A percentile compares a stretch with the other conserved stretches of the same genome.
phyloP scores from a whole-genome alignment of 2,888 invertebrate species.

The Mactromeris polynyma region DNA sequence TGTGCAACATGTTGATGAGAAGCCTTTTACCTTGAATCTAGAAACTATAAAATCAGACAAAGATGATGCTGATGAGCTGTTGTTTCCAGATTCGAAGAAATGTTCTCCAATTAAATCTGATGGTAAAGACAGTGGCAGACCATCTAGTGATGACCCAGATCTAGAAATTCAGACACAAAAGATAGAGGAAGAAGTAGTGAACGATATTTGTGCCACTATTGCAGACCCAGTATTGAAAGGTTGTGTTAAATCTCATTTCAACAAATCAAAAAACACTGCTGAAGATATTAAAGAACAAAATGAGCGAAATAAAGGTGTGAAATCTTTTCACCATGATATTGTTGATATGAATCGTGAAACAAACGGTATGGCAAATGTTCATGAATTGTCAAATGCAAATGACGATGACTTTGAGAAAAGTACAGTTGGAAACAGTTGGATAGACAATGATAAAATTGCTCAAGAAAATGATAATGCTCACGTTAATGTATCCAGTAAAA shows the following conservation, averaged over 20 bases:
- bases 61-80: conserved; percentile 24
- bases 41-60: conserved; percentile 54
- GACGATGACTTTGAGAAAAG: background rate
- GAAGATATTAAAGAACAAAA: conserved; percentile 24
- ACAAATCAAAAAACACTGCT: conserved; percentile 56
- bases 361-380: background rate
- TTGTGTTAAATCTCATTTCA: conserved; percentile 78
- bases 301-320: background rate
- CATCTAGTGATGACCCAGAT: conserved; percentile 75
- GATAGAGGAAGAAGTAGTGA: conserved; percentile 74
- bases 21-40: conserved; percentile 60
- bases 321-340: conserved; percentile 20
- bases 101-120: conserved; percentile 71
- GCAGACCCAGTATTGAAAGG: conserved; percentile 79
- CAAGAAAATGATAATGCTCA: conserved; percentile 26
- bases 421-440: background rate
- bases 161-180: conserved; percentile 51
- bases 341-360: conserved; percentile 26
- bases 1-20: conserved; percentile 48
- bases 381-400: background rate
- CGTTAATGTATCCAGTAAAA: conserved; percentile 38
- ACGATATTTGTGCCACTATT: conserved; percentile 77
- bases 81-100: conserved; percentile 31
- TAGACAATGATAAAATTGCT: background rate
- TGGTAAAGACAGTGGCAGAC: conserved; percentile 76